These are phyloP conservation scores for Stegodyphus mimosarum DNA, from an alignment of 1,140 invertebrate species.

Conservation along the genomic window DNA sequence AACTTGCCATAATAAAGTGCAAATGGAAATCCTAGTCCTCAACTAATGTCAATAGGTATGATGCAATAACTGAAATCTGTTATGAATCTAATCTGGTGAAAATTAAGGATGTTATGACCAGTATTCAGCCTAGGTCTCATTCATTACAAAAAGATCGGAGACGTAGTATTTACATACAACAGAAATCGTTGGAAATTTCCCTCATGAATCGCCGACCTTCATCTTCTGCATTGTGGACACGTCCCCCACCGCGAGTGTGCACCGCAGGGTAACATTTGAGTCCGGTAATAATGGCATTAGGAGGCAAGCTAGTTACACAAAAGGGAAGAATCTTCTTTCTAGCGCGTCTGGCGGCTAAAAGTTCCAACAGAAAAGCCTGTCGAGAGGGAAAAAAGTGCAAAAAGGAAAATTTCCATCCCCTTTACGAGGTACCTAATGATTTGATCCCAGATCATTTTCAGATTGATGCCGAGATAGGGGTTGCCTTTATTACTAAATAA, in stretches of 20 bases:
- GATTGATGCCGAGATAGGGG: conserved; percentile 24
- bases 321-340: conserved; percentile 27
- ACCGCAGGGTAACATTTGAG: conserved; percentile 39
- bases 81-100: too few species aligned
- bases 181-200: too few species aligned
- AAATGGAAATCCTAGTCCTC: too few species aligned
- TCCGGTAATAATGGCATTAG: conserved; percentile 35
- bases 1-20: too few species aligned
- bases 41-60: too few species aligned
- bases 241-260: neutral
- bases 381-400: neutral
- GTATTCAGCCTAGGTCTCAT: too few species aligned
- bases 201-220: too few species aligned
- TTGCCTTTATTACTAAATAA: conserved; percentile 25
- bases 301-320: conserved; percentile 29
- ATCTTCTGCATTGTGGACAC: neutral
- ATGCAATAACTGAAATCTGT: too few species aligned
- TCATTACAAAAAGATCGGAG: too few species aligned
- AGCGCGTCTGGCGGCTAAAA: neutral
- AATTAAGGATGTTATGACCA: too few species aligned
- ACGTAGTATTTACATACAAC: too few species aligned
- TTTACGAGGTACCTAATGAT: conserved; percentile 39
- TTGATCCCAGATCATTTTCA: conserved; percentile 41
- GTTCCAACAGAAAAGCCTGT: neutral
- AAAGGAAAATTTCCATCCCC: neutral